phyloP scores from a whole-genome alignment of 2,888 invertebrate species.

The Nomada lathburiana region DNA sequence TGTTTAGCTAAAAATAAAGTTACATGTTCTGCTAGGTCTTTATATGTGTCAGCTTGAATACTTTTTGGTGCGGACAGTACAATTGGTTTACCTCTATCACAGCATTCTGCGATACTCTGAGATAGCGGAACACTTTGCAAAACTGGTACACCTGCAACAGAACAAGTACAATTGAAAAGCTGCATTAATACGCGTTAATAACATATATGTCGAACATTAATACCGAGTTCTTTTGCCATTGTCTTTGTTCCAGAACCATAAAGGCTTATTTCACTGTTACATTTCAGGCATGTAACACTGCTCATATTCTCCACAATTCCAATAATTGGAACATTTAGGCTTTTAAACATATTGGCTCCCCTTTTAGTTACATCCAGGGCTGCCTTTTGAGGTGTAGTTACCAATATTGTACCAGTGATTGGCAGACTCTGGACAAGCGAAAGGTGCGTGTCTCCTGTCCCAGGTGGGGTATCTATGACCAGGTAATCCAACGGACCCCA shows the following conservation, averaged over 20 bases:
- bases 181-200: neutral
- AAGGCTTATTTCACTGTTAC: slow-evolving; percentile 89
- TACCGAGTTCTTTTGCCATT: slow-evolving; percentile 88
- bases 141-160: slow-evolving; percentile 85
- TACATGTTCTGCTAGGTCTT: slow-evolving; percentile 77
- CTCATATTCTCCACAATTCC: slow-evolving; percentile 98
- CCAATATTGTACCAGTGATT: slow-evolving; percentile 93
- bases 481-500: slow-evolving; percentile 96
- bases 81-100: slow-evolving; percentile 91
- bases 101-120: slow-evolving; percentile 88
- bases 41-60: slow-evolving; percentile 78
- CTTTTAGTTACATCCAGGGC: slow-evolving; percentile 94
- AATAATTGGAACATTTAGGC: slow-evolving; percentile 92
- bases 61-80: slow-evolving; percentile 89
- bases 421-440: slow-evolving; percentile 96
- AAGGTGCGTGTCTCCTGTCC: slow-evolving; percentile 97
- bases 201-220: neutral
- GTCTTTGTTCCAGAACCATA: slow-evolving; percentile 89
- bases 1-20: slow-evolving; percentile 75
- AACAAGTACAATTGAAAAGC: slow-evolving; percentile 8
- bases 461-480: slow-evolving; percentile 97
- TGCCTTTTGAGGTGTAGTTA: slow-evolving; percentile 96
- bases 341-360: slow-evolving; percentile 95
- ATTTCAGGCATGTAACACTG: slow-evolving; percentile 91
- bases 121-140: slow-evolving; percentile 91